phyloP scores from a whole-genome alignment of 2,888 invertebrate species.

The Theretra japonica region DNA sequence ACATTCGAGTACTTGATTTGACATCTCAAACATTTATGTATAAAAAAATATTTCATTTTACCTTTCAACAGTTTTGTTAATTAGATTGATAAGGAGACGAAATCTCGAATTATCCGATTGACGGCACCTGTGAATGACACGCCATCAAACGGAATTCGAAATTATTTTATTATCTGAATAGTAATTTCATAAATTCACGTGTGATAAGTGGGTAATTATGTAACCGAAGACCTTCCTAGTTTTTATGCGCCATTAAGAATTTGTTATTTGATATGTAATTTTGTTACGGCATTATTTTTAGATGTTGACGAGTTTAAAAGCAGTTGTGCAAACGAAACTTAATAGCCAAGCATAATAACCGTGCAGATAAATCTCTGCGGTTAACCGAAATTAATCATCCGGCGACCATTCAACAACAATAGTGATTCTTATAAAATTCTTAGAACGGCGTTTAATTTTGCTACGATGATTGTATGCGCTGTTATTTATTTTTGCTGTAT shows the following conservation, averaged over 20 bases:
- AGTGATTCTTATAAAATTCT: conserved; percentile 49
- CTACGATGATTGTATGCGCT: neutral
- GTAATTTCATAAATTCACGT: conserved; percentile 4
- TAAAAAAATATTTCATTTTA: conserved; percentile 52
- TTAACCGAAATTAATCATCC: conserved; percentile 63
- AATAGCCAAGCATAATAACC: conserved; percentile 25
- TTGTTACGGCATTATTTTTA: conserved; percentile 9
- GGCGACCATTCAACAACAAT: conserved; percentile 42
- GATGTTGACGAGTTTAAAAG: conserved; percentile 19
- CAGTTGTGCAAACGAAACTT: conserved; percentile 21
- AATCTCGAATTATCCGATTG: conserved; percentile 32
- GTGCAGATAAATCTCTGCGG: conserved; percentile 46
- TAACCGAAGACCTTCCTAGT: conserved; percentile 1
- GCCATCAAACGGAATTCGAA: conserved; percentile 24
- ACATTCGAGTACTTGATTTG: conserved; percentile 57
- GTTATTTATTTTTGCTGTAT: neutral
- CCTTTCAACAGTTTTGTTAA: conserved; percentile 54
- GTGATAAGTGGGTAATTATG: conserved; percentile 9
- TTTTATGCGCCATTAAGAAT: neutral
- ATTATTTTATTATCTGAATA: conserved; percentile 19
- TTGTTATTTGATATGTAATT: conserved; percentile 20
- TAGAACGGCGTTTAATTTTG: conserved; percentile 26
- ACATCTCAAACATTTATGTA: conserved; percentile 55
- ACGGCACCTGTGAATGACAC: conserved; percentile 20
- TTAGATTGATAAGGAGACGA: conserved; percentile 46